phyloP scores from a whole-genome alignment of 2,113 vertebrate species.

The Cynopterus brachyotis region DNA sequence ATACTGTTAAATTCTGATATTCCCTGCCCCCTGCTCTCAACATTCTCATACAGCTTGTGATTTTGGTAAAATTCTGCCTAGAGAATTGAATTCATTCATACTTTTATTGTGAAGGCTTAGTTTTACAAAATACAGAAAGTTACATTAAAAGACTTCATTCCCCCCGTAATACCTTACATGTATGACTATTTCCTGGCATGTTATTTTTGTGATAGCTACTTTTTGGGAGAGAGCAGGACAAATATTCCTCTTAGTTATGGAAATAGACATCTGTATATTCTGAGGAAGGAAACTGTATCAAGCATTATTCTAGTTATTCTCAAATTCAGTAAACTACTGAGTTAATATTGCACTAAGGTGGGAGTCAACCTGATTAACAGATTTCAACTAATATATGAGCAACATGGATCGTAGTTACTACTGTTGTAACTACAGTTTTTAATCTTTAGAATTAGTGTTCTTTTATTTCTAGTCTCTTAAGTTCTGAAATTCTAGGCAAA shows the following conservation, averaged over 20 bases:
- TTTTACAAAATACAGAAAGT: not conserved
- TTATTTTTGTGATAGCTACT: not conserved
- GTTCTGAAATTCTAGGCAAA: conserved; percentile 33
- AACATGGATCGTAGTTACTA: not conserved
- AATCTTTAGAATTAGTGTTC: not conserved
- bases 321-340: not conserved
- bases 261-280: not conserved
- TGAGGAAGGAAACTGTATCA: not conserved
- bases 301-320: not conserved
- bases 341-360: not conserved
- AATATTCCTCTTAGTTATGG: not conserved
- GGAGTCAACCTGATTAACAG: not conserved
- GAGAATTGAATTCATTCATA: not conserved
- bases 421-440: not conserved
- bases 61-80: conserved; percentile 5
- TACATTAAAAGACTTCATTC: not conserved
- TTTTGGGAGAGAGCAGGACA: not conserved
- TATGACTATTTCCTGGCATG: not conserved
- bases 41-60: not conserved
- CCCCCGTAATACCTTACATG: not conserved
- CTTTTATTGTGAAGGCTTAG: not conserved
- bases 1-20: not conserved
- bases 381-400: not conserved
- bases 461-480: not conserved
- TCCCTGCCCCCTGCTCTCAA: not conserved